These are phyloP conservation scores for Heterocephalus glaber DNA, from an alignment of 2,113 vertebrate species.

Conservation along the genomic window DNA sequence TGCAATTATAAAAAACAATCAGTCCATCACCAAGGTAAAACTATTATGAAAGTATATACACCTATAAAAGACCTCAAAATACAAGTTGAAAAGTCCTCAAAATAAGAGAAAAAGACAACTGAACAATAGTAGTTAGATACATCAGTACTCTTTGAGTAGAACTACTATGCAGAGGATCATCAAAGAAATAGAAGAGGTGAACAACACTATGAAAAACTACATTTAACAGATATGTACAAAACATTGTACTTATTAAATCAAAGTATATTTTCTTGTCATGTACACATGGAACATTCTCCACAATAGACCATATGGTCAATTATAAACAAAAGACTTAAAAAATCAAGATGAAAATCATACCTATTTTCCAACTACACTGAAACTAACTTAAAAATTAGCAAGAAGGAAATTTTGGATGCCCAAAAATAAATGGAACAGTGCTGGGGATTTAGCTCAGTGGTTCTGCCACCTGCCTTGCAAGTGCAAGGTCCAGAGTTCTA, in stretches of 20 bases:
- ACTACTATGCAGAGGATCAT: not conserved
- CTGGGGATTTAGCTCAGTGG: too few species aligned
- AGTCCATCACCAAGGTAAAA: not conserved
- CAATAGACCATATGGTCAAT: not conserved
- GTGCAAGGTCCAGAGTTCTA: too few species aligned
- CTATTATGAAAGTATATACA: not conserved
- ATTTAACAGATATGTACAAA: not conserved
- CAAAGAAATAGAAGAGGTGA: not conserved
- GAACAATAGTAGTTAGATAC: not conserved
- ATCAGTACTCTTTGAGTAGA: not conserved
- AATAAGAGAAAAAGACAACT: not conserved
- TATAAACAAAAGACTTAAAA: not conserved
- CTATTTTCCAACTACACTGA: not conserved
- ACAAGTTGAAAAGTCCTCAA: not conserved
- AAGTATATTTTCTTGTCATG: not conserved
- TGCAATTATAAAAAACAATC: not conserved
- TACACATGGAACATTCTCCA: not conserved
- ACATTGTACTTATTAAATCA: not conserved
- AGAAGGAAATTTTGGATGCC: not conserved
- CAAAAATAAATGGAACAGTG: not conserved
- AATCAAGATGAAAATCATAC: not conserved
- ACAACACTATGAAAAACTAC: not conserved
- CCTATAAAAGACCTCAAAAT: not conserved
- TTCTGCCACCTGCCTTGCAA: too few species aligned
- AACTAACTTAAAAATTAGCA: not conserved